Base-by-base conservation (phyloP, 2,888 invertebrate genomes). In the Pherbina coryleti region DNA sequence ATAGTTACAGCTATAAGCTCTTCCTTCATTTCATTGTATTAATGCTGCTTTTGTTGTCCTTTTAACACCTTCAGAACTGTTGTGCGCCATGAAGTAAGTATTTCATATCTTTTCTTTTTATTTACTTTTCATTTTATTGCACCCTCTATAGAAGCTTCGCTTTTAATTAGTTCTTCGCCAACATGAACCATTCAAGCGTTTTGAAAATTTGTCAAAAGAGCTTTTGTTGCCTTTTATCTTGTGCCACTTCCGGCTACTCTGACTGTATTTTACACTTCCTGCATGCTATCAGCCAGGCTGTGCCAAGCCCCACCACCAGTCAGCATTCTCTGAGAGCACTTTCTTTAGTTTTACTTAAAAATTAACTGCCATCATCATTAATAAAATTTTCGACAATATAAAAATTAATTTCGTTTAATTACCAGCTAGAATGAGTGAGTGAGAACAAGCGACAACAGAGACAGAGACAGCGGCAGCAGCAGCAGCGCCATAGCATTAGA, bases 381-480 rank as follows among this genome's bases (percentile, higher is more conserved):
- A 70, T 49, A 76, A 25, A 70, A 76, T 76, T 76, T 70, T 53
- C 60, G 31, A 60, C 62, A 70, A 76, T 76, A 76, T 62, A 69
- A 49, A 70, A 76, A 76, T 70, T 70, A 70, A 70, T 70, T 76
- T 70, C 70, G 22, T 44, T 70, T 76, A 60, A 76, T 44, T 76
- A 64, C 62, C 44, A 31, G 34, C 37, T 19, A 31, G 22, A 67
- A 49, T n/a, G 14, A 37, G 8, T 37, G 22, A 44, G 66, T 34
- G 31, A 34, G 9, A 34, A 31, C 31, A 17, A 11, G 34, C 55
- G 11, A 49, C 2, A 17, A 3, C 17, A 53, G 17, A 19, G 34
- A 62, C 22, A 8, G 25, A 25, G 37, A 25, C 44, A 25, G 62
- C 14, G 28, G 28, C 31, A 62, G 25, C 31, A 2, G 25, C 31